Evolutionary conservation across 2,888 invertebrate species (phyloP).

Genomic region (Cataglyphis albicans): DNA sequence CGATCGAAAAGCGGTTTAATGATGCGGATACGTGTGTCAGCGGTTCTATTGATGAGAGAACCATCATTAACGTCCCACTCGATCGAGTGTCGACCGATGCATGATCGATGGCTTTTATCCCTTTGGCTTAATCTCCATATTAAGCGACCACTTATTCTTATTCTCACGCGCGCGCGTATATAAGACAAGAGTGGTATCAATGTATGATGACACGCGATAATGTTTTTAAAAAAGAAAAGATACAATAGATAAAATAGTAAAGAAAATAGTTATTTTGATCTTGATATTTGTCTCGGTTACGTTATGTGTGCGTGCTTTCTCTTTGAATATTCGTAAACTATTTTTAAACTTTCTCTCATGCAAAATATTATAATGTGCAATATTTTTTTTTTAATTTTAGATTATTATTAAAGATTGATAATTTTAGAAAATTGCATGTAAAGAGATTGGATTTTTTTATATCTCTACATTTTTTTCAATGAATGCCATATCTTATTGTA

Average conservation of each 20-base stretch:
- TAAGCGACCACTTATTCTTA: conserved; percentile 50
- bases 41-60: conserved; percentile 46
- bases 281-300: conserved; percentile 23
- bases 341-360: conserved; percentile 19
- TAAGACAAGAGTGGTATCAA: not conserved
- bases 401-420: conserved; percentile 3
- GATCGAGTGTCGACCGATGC: conserved; percentile 47
- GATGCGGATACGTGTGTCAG: conserved; percentile 56
- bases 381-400: not conserved
- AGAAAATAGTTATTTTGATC: not conserved
- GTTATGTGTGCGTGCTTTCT: not conserved
- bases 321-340: conserved; percentile 13
- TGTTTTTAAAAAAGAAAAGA: conserved; percentile 23
- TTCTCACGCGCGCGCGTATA: not conserved
- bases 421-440: conserved; percentile 13
- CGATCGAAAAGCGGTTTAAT: conserved; percentile 28
- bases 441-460: not conserved
- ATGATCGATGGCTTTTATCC: conserved; percentile 64
- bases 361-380: not conserved
- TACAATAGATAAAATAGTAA: conserved; percentile 18
- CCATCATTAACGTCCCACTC: conserved; percentile 67
- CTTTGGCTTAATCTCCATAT: conserved; percentile 66
- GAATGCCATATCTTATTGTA: conserved; percentile 12
- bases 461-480: not conserved
- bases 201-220: not conserved